phyloP scores from a whole-genome alignment of 2,797 vertebrate species.

The Apogon talboti region DNA sequence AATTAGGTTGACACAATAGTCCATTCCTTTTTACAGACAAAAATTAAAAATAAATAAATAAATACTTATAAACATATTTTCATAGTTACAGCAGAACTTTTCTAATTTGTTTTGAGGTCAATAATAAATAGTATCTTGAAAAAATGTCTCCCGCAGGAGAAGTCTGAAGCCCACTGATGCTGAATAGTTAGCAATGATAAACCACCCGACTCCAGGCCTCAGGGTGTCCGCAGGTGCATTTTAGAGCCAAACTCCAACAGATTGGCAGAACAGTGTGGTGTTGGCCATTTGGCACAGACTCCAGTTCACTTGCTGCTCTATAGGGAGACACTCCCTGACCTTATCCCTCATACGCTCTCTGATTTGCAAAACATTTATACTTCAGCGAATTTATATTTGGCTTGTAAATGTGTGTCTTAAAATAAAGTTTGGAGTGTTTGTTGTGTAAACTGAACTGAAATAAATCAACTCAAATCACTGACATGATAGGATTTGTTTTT shows the following conservation, averaged over 20 bases:
- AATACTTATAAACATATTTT: background rate
- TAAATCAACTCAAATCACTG: too few species aligned
- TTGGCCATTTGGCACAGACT: slow-evolving; percentile 80
- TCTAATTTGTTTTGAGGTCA: slow-evolving; percentile 12
- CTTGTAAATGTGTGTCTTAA: background rate
- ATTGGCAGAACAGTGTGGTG: slow-evolving; percentile 85
- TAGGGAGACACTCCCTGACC: slow-evolving; percentile 76
- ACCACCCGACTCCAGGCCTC: slow-evolving; percentile 65
- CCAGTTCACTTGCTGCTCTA: slow-evolving; percentile 70
- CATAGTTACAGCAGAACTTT: background rate
- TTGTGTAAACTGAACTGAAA: too few species aligned
- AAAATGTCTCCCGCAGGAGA: slow-evolving; percentile 42
- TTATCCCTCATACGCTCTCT: slow-evolving; percentile 58
- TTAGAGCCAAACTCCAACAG: slow-evolving; percentile 84
- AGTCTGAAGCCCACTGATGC: slow-evolving; percentile 57
- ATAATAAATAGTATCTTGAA: slow-evolving; percentile 14
- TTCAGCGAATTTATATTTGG: background rate
- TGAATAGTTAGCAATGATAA: slow-evolving; percentile 71
- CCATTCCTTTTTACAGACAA: slow-evolving; percentile 5
- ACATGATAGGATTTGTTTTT: too few species aligned
- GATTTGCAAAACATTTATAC: slow-evolving; percentile 36
- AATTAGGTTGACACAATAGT: slow-evolving; percentile 18
- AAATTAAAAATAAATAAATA: slow-evolving; percentile 4
- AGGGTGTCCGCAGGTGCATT: slow-evolving; percentile 77
- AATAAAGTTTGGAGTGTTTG: background rate